Percentiles rank a stretch among this genome's conserved stretches.
phyloP scores from a whole-genome alignment of 2,888 invertebrate genomes.

The Tiliacea citrago region DNA sequence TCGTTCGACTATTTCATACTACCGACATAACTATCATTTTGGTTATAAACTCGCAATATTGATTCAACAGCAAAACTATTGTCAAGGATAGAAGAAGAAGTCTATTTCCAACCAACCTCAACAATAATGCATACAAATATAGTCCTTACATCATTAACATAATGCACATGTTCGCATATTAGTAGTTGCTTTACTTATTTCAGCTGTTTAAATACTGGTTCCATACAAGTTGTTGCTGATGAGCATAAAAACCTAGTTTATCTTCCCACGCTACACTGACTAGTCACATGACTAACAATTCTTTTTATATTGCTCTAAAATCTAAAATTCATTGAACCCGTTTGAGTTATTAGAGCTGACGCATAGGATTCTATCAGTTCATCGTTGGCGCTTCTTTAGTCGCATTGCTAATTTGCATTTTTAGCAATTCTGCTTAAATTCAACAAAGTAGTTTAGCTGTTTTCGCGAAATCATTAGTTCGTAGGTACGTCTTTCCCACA shows the following conservation, averaged over 20 bases:
- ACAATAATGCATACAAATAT: constrained; percentile 13
- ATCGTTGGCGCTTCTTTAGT: not conserved
- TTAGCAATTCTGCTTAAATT: not conserved
- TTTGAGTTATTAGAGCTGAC: not conserved
- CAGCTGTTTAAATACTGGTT: constrained; percentile 46
- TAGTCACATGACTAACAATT: constrained; percentile 10
- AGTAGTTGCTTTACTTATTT: not conserved
- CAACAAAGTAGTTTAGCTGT: not conserved
- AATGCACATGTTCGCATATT: constrained; percentile 21
- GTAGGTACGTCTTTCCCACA: not conserved
- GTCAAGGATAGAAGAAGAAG: constrained; percentile 27
- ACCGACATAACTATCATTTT: not conserved
- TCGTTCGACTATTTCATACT: not conserved
- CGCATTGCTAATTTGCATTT: constrained; percentile 4
- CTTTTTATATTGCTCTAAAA: constrained; percentile 21
- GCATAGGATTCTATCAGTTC: not conserved
- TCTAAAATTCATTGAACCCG: constrained; percentile 23
- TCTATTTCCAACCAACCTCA: constrained; percentile 10
- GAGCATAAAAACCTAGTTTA: constrained; percentile 12
- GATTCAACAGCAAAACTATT: constrained; percentile 17
- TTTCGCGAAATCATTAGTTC: not conserved
- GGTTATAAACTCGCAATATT: not conserved
- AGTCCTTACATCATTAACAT: constrained; percentile 3
- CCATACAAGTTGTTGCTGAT: constrained; percentile 9
- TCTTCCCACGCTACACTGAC: constrained; percentile 30